Evolutionary conservation across 2,797 vertebrate species (phyloP), one percentile per base, ranked within the genome.

Genomic region (Natrix natrix): DNA sequence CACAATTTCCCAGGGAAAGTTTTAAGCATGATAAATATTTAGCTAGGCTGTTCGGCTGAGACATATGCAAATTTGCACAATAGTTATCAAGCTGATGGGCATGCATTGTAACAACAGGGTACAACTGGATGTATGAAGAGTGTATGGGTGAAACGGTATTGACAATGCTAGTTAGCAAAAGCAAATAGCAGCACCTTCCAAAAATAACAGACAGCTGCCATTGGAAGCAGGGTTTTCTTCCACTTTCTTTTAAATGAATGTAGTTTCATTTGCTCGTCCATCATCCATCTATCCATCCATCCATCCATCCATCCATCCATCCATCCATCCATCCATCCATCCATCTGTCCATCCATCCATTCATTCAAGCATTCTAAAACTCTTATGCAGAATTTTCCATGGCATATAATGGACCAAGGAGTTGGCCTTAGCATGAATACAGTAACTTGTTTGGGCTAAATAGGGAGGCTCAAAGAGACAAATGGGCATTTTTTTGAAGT

Each of bases 1-100:
- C 96, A 92, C 95, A 88, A 95, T 96, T 96, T 95, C 88, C 91
- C 95, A 96, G 94, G 93, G 94, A 97, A 96, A 93, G 89, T 97
- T 97, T 96, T 97, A 96, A 97, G 32, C 60, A 96, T 97, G 97
- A 97, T 96, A 98, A 98, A 98, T 98, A 97, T 98, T 97, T 97
- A 96, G 94, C 94, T 97, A 96, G 97, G 96, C 94, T 94, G 93
- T 90, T 90, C 93, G 96, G 97, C 95, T 95, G 95, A 97, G 94
- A 94, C 95, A 95, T 95, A 96, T 94, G 95, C 89, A 97, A 96
- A 97, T 97, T 95, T 98, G 95, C 97, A 97, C 97, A 97, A 96
- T 97, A 92, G 96, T 91, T 94, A 96, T 96, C 94, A 92, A 97
- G 97, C 96, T 97, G 95, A 97, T 94, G 94, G 0, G n/a, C 74